Evolutionary conservation across 2,797 vertebrate genomes (phyloP).

Genomic region (Enteromius mattozi): DNA sequence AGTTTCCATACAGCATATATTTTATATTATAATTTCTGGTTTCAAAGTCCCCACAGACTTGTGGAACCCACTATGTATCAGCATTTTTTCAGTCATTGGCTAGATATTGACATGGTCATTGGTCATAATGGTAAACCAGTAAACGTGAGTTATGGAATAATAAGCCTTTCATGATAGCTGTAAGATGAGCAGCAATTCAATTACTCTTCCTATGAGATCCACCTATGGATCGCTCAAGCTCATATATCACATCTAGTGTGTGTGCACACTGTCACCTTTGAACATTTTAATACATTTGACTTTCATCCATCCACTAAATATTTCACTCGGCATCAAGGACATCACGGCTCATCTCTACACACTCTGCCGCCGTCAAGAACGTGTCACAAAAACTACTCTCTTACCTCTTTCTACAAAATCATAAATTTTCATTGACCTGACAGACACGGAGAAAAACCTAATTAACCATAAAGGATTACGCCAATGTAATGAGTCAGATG

Average conservation of each 20-base stretch:
- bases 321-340: slow-evolving; percentile 52
- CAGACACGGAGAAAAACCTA: slow-evolving; percentile 63
- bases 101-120: neutral
- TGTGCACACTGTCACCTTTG: slow-evolving; percentile 56
- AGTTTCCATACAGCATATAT: neutral
- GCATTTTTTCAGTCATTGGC: neutral
- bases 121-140: neutral
- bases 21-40: neutral
- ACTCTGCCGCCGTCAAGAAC: slow-evolving; percentile 48
- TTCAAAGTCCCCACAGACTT: neutral
- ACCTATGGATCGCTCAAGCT: slow-evolving; percentile 6
- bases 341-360: neutral
- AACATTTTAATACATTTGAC: slow-evolving; percentile 54
- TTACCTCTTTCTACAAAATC: slow-evolving; percentile 58
- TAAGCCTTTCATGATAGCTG: slow-evolving; percentile 11
- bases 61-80: neutral
- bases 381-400: slow-evolving; percentile 46
- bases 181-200: slow-evolving; percentile 19
- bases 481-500: slow-evolving; percentile 67
- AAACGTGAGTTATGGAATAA: slow-evolving; percentile 4
- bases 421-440: slow-evolving; percentile 66
- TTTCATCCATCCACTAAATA: slow-evolving; percentile 60
- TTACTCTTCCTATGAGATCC: neutral
- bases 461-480: slow-evolving; percentile 74
- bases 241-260: slow-evolving; percentile 50